phyloP scores from a whole-genome alignment of 2,888 invertebrate species.

The Agrotis exclamationis region DNA sequence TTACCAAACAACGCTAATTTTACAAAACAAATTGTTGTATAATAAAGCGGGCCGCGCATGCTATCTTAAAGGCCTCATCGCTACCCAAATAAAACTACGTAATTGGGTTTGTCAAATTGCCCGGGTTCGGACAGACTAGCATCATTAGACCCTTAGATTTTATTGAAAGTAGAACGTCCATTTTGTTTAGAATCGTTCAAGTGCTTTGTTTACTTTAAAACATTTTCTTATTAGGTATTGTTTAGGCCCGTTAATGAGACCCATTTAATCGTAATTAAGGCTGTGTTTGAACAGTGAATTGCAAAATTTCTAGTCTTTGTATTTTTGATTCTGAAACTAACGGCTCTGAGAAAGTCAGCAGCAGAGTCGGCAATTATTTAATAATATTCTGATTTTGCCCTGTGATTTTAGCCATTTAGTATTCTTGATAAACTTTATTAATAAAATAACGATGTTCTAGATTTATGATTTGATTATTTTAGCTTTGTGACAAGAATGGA shows the following conservation, averaged over 20 bases:
- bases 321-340: constrained; percentile 26
- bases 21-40: constrained; percentile 50
- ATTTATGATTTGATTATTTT: background rate
- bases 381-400: background rate
- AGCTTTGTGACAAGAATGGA: too few species aligned
- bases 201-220: constrained; percentile 64
- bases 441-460: background rate
- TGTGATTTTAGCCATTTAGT: background rate
- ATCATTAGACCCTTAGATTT: constrained; percentile 73
- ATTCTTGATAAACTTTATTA: background rate
- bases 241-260: constrained; percentile 57
- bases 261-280: constrained; percentile 62
- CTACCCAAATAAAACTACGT: constrained; percentile 75
- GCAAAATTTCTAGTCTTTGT: constrained; percentile 42
- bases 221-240: constrained; percentile 63
- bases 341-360: background rate
- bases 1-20: constrained; percentile 52
- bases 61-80: constrained; percentile 63
- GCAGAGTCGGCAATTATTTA: background rate
- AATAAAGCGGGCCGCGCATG: constrained; percentile 44
- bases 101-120: constrained; percentile 78
- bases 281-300: constrained; percentile 43
- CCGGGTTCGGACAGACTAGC: constrained; percentile 68
- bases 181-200: constrained; percentile 65
- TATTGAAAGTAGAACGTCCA: constrained; percentile 70